phyloP scores from a whole-genome alignment of 2,797 vertebrate genomes.

The Xiphophorus birchmanni region DNA sequence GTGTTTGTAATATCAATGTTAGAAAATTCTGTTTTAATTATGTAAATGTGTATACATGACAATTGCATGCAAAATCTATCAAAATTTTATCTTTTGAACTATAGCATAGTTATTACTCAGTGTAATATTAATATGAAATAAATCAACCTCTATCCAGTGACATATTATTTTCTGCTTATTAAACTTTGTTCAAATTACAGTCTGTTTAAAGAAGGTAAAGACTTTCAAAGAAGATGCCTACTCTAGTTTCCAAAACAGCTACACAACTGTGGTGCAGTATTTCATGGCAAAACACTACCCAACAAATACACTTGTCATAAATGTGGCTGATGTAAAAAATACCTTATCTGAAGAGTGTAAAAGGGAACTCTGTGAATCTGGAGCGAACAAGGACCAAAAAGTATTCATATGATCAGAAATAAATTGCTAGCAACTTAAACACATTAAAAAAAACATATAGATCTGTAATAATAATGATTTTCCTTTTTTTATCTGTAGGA shows the following conservation, averaged over 20 bases:
- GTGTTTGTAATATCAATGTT: background rate
- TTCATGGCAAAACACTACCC: background rate
- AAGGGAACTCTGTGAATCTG: conserved; percentile 46
- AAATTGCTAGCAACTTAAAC: background rate
- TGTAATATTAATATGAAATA: background rate
- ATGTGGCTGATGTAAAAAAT: conserved; percentile 2
- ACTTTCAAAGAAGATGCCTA: background rate
- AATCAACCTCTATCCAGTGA: background rate
- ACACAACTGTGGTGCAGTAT: background rate
- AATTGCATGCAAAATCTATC: background rate
- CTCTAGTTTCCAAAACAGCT: background rate
- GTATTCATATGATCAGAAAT: conserved; percentile 17
- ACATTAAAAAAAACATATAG: conserved; percentile 8
- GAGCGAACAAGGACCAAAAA: conserved; percentile 14
- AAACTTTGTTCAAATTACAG: background rate
- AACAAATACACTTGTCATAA: background rate
- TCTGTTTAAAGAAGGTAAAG: background rate
- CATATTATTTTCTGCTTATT: background rate
- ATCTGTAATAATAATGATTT: conserved; percentile 17
- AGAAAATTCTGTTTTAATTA: background rate
- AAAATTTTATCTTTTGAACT: background rate
- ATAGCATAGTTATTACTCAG: background rate
- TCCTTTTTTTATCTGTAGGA: conserved; percentile 61
- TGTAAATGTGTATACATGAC: background rate
- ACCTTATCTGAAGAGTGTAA: conserved; percentile 19